phyloP scores from a whole-genome alignment of 2,888 invertebrate species.

The Ethmia dodecea region DNA sequence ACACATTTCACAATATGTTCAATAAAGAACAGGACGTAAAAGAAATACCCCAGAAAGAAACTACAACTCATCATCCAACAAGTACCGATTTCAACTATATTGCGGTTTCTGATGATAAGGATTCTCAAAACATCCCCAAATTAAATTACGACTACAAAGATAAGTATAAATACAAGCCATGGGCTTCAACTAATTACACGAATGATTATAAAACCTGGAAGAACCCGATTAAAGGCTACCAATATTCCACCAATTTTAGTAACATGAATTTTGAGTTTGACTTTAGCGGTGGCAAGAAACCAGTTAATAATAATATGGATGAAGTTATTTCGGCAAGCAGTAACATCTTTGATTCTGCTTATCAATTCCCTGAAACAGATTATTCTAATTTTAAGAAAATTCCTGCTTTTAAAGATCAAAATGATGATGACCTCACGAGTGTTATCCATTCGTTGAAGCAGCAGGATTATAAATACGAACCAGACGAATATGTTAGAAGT shows the following conservation, averaged over 20 bases:
- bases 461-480: constrained; percentile 29
- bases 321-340: constrained; percentile 54
- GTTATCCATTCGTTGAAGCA: constrained; percentile 34
- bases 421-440: constrained; percentile 35
- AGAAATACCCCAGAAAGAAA: constrained; percentile 23
- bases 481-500: constrained; percentile 46
- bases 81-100: constrained; percentile 30
- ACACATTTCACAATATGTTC: constrained; percentile 25
- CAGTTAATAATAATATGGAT: constrained; percentile 45
- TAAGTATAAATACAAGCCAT: constrained; percentile 45
- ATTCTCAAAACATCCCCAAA: constrained; percentile 27
- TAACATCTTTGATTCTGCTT: constrained; percentile 42
- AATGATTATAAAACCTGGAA: constrained; percentile 41
- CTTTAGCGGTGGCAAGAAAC: constrained; percentile 36
- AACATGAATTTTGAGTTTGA: constrained; percentile 52
- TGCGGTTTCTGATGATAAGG: constrained; percentile 27
- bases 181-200: constrained; percentile 31
- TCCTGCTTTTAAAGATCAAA: constrained; percentile 37
- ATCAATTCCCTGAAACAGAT: constrained; percentile 43
- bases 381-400: constrained; percentile 46
- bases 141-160: constrained; percentile 40
- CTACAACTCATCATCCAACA: constrained; percentile 27
- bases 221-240: constrained; percentile 48
- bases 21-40: constrained; percentile 30
- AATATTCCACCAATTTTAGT: constrained; percentile 54